Conservation (phyloP, 2,888 invertebrate species). For the Julus scanicus region DNA sequence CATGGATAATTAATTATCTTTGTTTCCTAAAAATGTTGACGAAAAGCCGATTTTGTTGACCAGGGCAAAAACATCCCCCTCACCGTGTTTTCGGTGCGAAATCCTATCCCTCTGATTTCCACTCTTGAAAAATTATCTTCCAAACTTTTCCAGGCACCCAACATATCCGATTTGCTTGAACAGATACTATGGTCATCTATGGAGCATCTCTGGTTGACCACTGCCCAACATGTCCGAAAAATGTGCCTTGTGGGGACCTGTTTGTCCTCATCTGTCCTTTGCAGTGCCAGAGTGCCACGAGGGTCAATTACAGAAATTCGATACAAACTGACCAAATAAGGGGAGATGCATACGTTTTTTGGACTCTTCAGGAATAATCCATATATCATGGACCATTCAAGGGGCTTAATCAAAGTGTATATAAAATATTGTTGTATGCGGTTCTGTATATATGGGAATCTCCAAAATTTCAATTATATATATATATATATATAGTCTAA, state of each 20-base stretch:
- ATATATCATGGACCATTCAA: neutral
- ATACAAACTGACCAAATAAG: neutral
- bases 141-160: slow-evolving; percentile 27
- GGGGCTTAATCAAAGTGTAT: neutral
- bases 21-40: slow-evolving; percentile 26
- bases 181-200: slow-evolving; percentile 5
- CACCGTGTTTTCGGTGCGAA: slow-evolving; percentile 15
- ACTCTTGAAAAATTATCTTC: slow-evolving; percentile 24
- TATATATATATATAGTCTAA: too few relatives aligned
- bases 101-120: slow-evolving; percentile 1
- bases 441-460: too few relatives aligned
- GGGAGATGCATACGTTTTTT: neutral
- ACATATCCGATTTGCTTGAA: neutral
- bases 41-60: slow-evolving; percentile 33
- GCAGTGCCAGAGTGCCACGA: slow-evolving; percentile 22
- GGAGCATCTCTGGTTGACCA: slow-evolving; percentile 4
- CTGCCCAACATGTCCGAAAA: neutral
- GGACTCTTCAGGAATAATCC: neutral
- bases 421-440: too few relatives aligned
- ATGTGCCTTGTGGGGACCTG: neutral
- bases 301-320: neutral
- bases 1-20: slow-evolving; percentile 1
- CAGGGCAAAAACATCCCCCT: slow-evolving; percentile 27
- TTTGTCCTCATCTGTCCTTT: neutral
- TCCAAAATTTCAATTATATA: too few relatives aligned